These are phyloP conservation scores for Poeciliopsis retropinna DNA, from an alignment of 2,113 vertebrate species.

Conservation along the genomic window DNA sequence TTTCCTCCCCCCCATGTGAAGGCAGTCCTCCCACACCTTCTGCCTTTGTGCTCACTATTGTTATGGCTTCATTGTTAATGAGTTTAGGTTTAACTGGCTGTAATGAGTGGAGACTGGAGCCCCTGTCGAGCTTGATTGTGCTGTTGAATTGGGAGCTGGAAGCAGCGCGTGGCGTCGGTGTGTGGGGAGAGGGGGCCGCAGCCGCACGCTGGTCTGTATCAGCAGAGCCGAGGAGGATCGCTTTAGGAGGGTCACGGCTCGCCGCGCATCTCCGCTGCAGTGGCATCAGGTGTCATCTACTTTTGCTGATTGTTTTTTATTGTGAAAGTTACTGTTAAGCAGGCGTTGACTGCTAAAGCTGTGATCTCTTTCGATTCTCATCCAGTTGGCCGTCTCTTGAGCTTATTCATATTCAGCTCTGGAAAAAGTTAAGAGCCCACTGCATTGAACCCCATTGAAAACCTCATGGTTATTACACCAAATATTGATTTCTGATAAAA, in stretches of 20 bases:
- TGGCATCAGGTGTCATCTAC: slow-evolving; percentile 51
- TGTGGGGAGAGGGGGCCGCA: not conserved
- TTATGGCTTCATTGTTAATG: slow-evolving; percentile 68
- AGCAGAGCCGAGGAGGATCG: not conserved
- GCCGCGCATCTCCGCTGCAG: not conserved
- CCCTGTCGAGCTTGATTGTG: slow-evolving; percentile 61
- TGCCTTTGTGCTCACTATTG: slow-evolving; percentile 64
- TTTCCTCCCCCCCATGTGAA: slow-evolving; percentile 36
- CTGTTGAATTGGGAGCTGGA: slow-evolving; percentile 51
- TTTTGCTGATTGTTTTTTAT: slow-evolving; percentile 35
- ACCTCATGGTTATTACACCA: too few relatives aligned
- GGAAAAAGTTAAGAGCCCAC: too few relatives aligned
- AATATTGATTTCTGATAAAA: too few relatives aligned
- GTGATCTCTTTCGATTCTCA: slow-evolving; percentile 2
- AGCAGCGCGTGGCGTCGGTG: slow-evolving; percentile 38
- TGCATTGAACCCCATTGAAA: too few relatives aligned
- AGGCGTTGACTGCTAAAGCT: slow-evolving; percentile 25
- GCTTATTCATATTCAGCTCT: not conserved
- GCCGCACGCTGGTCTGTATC: not conserved
- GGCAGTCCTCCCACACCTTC: slow-evolving; percentile 67
- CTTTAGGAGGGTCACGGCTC: not conserved
- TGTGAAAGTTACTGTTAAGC: slow-evolving; percentile 25
- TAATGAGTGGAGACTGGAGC: slow-evolving; percentile 52
- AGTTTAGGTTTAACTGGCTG: slow-evolving; percentile 69
- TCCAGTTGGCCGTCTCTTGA: not conserved